A percentile compares a stretch with the other conserved stretches of the same genome.
Conservation (phyloP, 2,888 invertebrate genomes). For the Lochmaea capreae region DNA sequence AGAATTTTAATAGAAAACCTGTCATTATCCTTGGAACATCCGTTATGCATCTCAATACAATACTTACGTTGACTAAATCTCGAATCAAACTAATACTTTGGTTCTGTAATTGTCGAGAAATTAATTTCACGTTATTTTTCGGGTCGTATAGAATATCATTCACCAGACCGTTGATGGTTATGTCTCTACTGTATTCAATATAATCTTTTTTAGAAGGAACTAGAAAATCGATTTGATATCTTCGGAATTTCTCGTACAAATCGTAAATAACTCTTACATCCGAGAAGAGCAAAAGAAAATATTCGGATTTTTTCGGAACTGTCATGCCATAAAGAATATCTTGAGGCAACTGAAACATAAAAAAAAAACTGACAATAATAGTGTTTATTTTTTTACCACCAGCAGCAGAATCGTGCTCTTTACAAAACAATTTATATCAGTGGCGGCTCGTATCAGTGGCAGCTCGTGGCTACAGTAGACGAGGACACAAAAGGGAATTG, state of each 20-base stretch:
- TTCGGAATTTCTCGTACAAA: constrained; percentile 49
- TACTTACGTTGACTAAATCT: constrained; percentile 45
- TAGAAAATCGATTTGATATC: constrained; percentile 37
- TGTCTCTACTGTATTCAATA: constrained; percentile 31
- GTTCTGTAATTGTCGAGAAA: constrained; percentile 35
- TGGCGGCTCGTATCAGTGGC: too few relatives aligned
- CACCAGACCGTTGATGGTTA: constrained; percentile 40
- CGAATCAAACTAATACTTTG: constrained; percentile 38
- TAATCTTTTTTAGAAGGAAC: constrained; percentile 27
- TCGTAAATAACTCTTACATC: constrained; percentile 45
- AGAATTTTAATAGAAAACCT: too few relatives aligned
- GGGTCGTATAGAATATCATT: constrained; percentile 46
- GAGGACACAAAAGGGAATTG: too few relatives aligned
- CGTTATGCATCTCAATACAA: too few relatives aligned
- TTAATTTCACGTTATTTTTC: constrained; percentile 47
- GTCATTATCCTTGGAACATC: too few relatives aligned
- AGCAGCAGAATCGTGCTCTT: too few relatives aligned
- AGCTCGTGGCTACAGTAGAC: too few relatives aligned
- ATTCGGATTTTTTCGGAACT: constrained; percentile 40
- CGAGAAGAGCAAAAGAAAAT: constrained; percentile 46
- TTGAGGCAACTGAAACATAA: constrained; percentile 45
- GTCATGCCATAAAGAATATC: constrained; percentile 46
- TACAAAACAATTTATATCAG: too few relatives aligned
- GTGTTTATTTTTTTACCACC: too few relatives aligned
- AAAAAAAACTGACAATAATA: not conserved